Evolutionary conservation across 1,140 invertebrate species (phyloP).

Genomic region (Oreohelix idahoensis): DNA sequence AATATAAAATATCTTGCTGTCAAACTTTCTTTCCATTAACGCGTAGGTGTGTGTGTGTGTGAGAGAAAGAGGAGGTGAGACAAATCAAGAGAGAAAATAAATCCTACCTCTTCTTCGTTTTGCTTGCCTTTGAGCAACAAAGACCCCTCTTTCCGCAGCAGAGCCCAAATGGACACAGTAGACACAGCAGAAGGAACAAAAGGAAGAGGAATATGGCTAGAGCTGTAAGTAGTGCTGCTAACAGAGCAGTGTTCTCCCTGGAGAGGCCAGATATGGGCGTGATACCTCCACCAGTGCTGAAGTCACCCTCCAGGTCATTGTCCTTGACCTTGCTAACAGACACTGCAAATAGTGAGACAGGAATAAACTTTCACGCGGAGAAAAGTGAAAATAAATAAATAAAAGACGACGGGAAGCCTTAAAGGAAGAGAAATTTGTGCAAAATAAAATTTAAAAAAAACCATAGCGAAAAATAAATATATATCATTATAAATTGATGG

Average conservation of each 20-base stretch:
- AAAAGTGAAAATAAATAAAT: too few species aligned
- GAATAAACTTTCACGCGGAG: too few species aligned
- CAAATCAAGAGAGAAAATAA: too few species aligned
- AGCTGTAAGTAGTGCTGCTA: conserved; percentile 26
- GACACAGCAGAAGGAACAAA: conserved; percentile 39
- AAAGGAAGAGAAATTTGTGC: too few species aligned
- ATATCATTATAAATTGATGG: too few species aligned
- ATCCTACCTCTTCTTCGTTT: conserved; percentile 32
- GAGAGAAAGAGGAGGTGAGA: too few species aligned
- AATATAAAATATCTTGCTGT: too few species aligned
- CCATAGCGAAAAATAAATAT: too few species aligned
- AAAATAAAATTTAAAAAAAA: too few species aligned
- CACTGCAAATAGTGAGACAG: neutral
- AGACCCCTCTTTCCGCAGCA: conserved; percentile 19
- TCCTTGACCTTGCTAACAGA: neutral
- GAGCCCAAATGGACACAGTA: conserved; percentile 22
- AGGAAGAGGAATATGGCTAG: conserved; percentile 41
- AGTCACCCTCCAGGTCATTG: neutral
- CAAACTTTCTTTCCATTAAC: too few species aligned
- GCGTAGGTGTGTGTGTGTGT: too few species aligned
- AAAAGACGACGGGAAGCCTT: too few species aligned
- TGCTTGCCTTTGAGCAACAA: conserved; percentile 6
- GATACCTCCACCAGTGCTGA: neutral
- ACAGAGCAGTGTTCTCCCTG: conserved; percentile 29
- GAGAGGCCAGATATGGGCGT: conserved; percentile 5